These are phyloP conservation scores for Drosophila mettleri DNA, from an alignment of 2,888 invertebrate species.

Conservation along the genomic window DNA sequence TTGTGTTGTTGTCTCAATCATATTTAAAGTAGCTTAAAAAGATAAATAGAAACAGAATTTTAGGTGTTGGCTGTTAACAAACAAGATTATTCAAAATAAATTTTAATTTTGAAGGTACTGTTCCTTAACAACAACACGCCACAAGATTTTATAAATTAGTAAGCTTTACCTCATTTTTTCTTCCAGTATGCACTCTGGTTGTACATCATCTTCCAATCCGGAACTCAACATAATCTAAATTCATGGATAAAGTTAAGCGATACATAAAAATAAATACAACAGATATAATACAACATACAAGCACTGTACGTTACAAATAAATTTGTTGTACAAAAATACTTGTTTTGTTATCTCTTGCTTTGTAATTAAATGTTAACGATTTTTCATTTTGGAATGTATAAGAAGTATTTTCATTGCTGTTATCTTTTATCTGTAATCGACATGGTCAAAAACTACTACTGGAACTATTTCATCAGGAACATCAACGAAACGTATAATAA, in stretches of 20 bases:
- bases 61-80: no score
- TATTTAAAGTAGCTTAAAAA: no score
- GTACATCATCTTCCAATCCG: slow-evolving; percentile 72
- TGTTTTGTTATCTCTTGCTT: neutral
- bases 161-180: neutral
- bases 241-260: neutral
- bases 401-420: no score
- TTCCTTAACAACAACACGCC: neutral
- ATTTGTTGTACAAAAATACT: neutral
- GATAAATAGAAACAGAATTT: no score
- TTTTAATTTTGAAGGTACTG: neutral
- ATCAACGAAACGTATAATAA: no score
- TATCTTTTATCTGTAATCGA: no score
- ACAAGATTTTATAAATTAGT: neutral
- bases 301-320: neutral
- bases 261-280: neutral
- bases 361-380: no score
- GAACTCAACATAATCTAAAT: slow-evolving; percentile 46
- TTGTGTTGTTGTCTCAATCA: no score
- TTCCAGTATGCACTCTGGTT: slow-evolving; percentile 71
- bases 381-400: no score
- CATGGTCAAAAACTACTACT: no score
- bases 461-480: no score
- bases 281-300: neutral
- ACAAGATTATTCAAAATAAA: neutral